Percentiles rank a stretch among this genome's conserved stretches.
Evolutionary conservation across 2,113 vertebrate genomes (phyloP).

Genomic region (Fulica atra): DNA sequence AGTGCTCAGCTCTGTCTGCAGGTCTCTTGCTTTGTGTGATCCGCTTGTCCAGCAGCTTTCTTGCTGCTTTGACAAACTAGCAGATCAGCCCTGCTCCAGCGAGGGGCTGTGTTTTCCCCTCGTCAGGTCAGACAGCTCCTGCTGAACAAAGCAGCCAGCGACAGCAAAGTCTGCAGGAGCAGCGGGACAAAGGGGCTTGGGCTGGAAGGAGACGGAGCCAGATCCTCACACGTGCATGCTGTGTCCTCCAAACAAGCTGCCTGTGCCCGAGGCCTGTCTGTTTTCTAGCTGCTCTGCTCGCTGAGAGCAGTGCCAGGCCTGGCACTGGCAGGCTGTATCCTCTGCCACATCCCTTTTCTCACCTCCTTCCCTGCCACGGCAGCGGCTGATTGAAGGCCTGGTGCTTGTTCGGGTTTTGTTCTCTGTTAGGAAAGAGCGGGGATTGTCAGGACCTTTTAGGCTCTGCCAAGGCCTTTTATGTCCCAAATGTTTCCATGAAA

Average conservation of each 20-base stretch:
- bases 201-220: background rate
- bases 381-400: background rate
- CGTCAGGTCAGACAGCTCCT: background rate
- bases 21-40: background rate
- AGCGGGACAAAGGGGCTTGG: fast-evolving
- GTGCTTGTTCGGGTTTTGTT: slow-evolving; percentile 35
- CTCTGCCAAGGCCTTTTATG: slow-evolving; percentile 59
- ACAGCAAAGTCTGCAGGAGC: background rate
- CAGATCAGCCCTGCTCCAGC: background rate
- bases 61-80: background rate
- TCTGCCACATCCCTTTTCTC: background rate
- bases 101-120: background rate
- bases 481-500: slow-evolving; percentile 61
- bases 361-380: background rate
- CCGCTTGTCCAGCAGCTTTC: background rate
- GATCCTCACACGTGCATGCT: fast-evolving
- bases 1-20: background rate
- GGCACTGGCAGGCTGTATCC: background rate
- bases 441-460: slow-evolving; percentile 28
- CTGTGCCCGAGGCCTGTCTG: background rate
- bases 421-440: background rate
- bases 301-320: background rate
- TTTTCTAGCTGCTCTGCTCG: background rate
- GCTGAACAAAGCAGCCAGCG: background rate
- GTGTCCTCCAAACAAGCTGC: background rate